A percentile compares a stretch with the other conserved stretches of the same genome.
phyloP scores from a whole-genome alignment of 2,888 invertebrate species.

The Adela reaumurella region DNA sequence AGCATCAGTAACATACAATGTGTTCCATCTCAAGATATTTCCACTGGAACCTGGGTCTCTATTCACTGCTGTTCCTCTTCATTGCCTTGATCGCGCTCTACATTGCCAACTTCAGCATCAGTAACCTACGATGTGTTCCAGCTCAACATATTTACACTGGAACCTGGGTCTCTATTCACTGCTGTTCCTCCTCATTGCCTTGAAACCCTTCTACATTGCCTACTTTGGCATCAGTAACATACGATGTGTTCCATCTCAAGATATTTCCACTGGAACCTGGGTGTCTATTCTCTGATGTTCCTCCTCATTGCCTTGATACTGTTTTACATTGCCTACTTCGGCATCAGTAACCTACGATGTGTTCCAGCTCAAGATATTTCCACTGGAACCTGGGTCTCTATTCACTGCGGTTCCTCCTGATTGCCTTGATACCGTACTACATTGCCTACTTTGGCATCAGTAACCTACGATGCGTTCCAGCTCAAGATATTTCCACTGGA shows the following conservation, averaged over 20 bases:
- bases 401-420: constrained; percentile 86
- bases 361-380: constrained; percentile 71
- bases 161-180: constrained; percentile 86
- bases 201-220: constrained; percentile 95
- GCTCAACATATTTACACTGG: constrained; percentile 94
- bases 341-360: constrained; percentile 83
- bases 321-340: constrained; percentile 93
- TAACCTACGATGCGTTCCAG: constrained; percentile 81
- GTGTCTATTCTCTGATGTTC: constrained; percentile 84
- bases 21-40: no score
- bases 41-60: no score
- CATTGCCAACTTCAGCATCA: no score
- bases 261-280: constrained; percentile 93
- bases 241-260: constrained; percentile 84
- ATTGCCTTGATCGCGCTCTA: no score
- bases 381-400: constrained; percentile 95
- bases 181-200: constrained; percentile 89
- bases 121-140: no score
- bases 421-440: constrained; percentile 94
- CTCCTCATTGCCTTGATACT: constrained; percentile 96
- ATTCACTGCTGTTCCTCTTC: no score
- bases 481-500: no score
- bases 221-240: constrained; percentile 91
- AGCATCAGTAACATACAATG: no score
- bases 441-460: constrained; percentile 92